These are phyloP conservation scores for Telenomus remus DNA, from an alignment of 1,140 invertebrate genomes.

Conservation along the genomic window DNA sequence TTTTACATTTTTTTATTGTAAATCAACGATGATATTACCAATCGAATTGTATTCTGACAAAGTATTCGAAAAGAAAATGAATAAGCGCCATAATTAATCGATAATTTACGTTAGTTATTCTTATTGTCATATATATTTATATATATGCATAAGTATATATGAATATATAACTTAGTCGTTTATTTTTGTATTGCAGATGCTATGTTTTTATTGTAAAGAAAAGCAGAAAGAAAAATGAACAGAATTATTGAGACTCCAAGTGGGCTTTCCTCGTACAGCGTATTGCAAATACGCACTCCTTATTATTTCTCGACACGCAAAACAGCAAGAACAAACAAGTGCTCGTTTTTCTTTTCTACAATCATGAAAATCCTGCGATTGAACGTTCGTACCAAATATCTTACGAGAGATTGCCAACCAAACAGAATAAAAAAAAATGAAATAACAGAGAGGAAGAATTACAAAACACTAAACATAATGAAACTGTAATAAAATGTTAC, in stretches of 20 bases:
- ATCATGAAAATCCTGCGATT: constrained; percentile 43
- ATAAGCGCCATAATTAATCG: constrained; percentile 58
- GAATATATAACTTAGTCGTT: constrained; percentile 65
- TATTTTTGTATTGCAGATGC: constrained; percentile 70
- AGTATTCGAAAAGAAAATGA: constrained; percentile 50
- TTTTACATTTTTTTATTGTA: constrained; percentile 33
- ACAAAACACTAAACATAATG: constrained; percentile 64
- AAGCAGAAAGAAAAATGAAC: constrained; percentile 31
- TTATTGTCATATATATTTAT: constrained; percentile 60
- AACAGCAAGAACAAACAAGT: too few relatives aligned
- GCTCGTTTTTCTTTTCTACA: constrained; percentile 29
- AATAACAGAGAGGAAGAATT: constrained; percentile 40
- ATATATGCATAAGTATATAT: constrained; percentile 18
- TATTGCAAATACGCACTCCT: constrained; percentile 32
- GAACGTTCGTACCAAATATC: constrained; percentile 69
- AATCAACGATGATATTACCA: constrained; percentile 34
- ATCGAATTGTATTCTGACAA: constrained; percentile 54
- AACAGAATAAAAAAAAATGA: constrained; percentile 9
- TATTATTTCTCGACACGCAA: constrained; percentile 41
- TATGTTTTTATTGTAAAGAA: constrained; percentile 63
- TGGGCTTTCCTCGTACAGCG: constrained; percentile 61
- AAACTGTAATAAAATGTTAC: constrained; percentile 73
- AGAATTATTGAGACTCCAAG: constrained; percentile 45
- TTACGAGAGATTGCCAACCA: constrained; percentile 63
- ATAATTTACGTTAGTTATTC: constrained; percentile 56